A percentile compares a stretch with the other conserved stretches of the same genome.
These are phyloP conservation scores for Dorcus hopei DNA, from an alignment of 2,888 invertebrate genomes.

Conservation along the genomic window DNA sequence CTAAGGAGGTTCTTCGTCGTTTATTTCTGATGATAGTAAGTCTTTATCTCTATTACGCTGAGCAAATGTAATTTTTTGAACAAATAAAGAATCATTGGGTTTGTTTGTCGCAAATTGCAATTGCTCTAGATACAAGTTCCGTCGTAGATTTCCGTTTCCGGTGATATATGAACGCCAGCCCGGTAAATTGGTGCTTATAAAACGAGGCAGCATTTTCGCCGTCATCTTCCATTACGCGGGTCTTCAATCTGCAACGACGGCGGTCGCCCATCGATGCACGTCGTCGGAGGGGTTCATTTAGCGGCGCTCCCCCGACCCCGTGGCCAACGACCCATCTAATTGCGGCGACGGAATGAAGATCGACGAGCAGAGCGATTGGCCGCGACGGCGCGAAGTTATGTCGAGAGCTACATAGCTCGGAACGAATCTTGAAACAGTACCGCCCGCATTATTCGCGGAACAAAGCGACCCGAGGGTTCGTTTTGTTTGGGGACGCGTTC, in stretches of 20 bases:
- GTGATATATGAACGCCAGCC: conserved; percentile 30
- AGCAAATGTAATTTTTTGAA: no score
- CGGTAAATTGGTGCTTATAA: conserved; percentile 35
- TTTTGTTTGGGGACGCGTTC: no score
- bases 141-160: conserved; percentile 23
- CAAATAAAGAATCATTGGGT: no score
- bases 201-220: conserved; percentile 38
- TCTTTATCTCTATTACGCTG: no score
- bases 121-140: neutral
- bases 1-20: no score
- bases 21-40: no score
- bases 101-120: no score
- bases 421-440: neutral
- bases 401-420: neutral
- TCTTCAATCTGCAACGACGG: conserved; percentile 38
- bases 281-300: conserved; percentile 25
- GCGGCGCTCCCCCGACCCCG: conserved; percentile 28
- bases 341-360: conserved; percentile 68
- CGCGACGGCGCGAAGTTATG: conserved; percentile 45
- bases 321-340: conserved; percentile 69
- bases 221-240: conserved; percentile 44
- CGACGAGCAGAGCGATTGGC: conserved; percentile 64
- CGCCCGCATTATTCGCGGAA: no score
- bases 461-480: no score
- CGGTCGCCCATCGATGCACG: conserved; percentile 30